phyloP scores from a whole-genome alignment of 35 echinoderm and acorn worm species.

The Anneissia japonica region DNA sequence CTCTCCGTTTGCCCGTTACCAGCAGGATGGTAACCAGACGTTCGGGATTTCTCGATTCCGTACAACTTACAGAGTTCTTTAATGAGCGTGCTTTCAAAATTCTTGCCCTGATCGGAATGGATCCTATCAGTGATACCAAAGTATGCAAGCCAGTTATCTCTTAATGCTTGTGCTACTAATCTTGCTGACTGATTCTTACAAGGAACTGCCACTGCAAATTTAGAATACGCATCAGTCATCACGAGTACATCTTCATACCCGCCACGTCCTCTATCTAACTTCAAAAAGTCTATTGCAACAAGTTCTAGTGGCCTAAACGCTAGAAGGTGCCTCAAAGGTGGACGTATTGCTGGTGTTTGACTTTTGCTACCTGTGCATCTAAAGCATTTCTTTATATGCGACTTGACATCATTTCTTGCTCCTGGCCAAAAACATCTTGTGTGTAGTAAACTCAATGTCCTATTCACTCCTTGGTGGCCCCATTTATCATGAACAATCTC shows the following conservation, averaged over 20 bases:
- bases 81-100: slow-evolving; percentile 8
- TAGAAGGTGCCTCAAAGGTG: not conserved
- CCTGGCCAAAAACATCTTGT: slow-evolving; percentile 6
- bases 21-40: slow-evolving; percentile 23
- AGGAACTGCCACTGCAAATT: slow-evolving; percentile 6
- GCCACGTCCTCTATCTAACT: not conserved
- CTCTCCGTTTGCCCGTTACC: slow-evolving; percentile 19
- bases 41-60: not conserved
- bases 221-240: slow-evolving; percentile 4
- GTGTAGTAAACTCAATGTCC: no score
- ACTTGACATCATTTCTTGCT: not conserved
- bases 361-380: not conserved
- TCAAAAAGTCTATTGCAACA: slow-evolving; percentile 8
- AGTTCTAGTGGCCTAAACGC: slow-evolving; percentile 1
- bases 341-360: not conserved
- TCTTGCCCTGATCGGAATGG: no score
- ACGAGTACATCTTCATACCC: slow-evolving; percentile 8
- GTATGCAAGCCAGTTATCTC: no score
- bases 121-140: no score
- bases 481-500: no score
- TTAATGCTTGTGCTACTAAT: no score
- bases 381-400: not conserved
- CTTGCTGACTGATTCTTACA: no score
- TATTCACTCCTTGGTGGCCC: no score
- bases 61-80: slow-evolving; percentile 22